Conservation (phyloP, 2,888 invertebrate species). For the Mythimna vitellina region DNA sequence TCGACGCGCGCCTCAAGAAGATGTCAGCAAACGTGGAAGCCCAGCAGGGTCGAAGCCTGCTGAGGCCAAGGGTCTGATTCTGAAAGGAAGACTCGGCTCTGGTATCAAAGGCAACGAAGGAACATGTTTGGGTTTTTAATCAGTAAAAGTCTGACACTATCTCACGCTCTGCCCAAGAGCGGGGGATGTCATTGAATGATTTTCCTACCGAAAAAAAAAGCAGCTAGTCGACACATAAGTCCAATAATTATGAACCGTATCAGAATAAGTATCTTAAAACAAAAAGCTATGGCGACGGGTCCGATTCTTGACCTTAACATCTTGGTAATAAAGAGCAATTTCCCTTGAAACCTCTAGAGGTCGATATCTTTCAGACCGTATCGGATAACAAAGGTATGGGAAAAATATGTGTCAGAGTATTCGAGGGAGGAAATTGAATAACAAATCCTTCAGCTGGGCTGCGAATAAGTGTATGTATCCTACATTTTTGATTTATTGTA, state of each 20-base stretch:
- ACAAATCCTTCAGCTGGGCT: constrained; percentile 64
- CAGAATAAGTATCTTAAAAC: constrained; percentile 55
- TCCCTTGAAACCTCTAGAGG: constrained; percentile 26
- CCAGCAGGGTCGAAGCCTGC: too few species aligned
- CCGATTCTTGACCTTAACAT: constrained; percentile 25
- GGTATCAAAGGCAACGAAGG: too few species aligned
- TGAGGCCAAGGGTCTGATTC: too few species aligned
- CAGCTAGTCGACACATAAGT: constrained; percentile 31
- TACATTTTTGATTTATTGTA: constrained; percentile 61
- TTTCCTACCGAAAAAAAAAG: too few species aligned
- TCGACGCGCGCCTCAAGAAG: too few species aligned
- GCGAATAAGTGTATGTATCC: constrained; percentile 61
- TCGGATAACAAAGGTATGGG: constrained; percentile 60
- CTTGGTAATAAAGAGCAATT: constrained; percentile 24
- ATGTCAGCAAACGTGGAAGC: too few species aligned
- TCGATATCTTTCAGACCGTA: constrained; percentile 54
- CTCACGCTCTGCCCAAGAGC: too few species aligned
- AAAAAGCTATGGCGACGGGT: constrained; percentile 16
- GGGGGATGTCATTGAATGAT: too few species aligned
- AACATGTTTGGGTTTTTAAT: too few species aligned
- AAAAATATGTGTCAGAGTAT: constrained; percentile 56
- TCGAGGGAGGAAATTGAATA: constrained; percentile 66
- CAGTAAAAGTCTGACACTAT: too few species aligned
- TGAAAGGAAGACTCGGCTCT: too few species aligned
- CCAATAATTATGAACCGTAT: constrained; percentile 59